These are phyloP conservation scores for Heterocephalus glaber DNA, from an alignment of 2,113 vertebrate genomes.

Conservation along the genomic window DNA sequence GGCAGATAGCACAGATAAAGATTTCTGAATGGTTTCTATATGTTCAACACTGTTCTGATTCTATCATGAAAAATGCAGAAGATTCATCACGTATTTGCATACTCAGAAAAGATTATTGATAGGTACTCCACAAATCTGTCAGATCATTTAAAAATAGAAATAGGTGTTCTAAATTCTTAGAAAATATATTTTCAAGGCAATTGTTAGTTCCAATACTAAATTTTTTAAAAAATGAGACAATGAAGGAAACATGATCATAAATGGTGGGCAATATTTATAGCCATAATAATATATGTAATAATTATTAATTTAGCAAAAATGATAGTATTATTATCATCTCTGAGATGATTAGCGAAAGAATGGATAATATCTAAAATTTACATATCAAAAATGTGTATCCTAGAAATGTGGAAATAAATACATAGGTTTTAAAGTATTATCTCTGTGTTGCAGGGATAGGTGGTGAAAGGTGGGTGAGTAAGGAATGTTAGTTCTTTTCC, in stretches of 20 bases:
- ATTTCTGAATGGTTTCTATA: neutral
- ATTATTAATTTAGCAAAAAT: conserved; percentile 9
- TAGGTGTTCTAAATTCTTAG: neutral
- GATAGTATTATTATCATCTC: neutral
- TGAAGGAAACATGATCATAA: neutral
- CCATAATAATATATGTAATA: neutral
- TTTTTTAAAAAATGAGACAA: neutral
- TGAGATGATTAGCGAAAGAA: neutral
- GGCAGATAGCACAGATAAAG: neutral
- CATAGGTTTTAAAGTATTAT: neutral
- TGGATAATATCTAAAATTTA: neutral
- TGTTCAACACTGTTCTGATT: neutral
- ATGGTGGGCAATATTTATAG: neutral
- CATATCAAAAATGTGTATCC: neutral
- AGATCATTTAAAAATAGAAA: neutral
- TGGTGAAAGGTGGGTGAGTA: neutral
- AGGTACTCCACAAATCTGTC: neutral
- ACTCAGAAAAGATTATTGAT: neutral
- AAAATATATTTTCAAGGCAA: neutral
- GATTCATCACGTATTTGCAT: neutral
- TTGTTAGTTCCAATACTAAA: neutral
- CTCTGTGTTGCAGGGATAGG: neutral
- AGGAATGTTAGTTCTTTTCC: neutral
- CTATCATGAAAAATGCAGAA: neutral
- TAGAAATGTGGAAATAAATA: neutral